These are phyloP conservation scores for Papilio polytes DNA, from an alignment of 1,140 invertebrate genomes.

Conservation along the genomic window DNA sequence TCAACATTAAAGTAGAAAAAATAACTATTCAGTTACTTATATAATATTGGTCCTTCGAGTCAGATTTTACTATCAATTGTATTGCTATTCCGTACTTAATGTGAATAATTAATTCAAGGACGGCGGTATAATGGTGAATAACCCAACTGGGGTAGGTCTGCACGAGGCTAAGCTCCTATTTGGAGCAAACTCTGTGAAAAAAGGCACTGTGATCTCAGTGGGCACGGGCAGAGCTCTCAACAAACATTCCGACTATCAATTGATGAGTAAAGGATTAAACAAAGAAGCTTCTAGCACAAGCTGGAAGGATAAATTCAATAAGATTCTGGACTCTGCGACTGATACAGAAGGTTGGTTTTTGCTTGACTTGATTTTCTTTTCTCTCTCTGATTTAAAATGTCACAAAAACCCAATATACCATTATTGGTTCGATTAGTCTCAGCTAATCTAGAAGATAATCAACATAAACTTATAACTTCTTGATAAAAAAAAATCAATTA, in stretches of 20 bases:
- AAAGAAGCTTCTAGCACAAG: slow-evolving; percentile 81
- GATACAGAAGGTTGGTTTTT: slow-evolving; percentile 78
- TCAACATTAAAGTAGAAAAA: too few relatives aligned
- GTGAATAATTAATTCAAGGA: slow-evolving; percentile 82
- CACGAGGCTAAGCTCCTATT: slow-evolving; percentile 95
- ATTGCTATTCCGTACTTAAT: too few relatives aligned
- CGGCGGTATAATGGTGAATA: slow-evolving; percentile 95
- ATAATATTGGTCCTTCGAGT: background rate
- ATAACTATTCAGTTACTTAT: background rate
- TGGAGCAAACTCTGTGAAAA: slow-evolving; percentile 90
- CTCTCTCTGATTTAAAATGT: too few relatives aligned
- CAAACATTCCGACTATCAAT: slow-evolving; percentile 70
- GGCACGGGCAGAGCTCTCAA: slow-evolving; percentile 90
- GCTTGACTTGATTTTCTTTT: background rate
- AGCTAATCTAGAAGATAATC: too few relatives aligned
- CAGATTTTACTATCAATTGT: too few relatives aligned
- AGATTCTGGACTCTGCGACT: slow-evolving; percentile 95
- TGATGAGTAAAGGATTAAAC: slow-evolving; percentile 60
- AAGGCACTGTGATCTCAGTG: slow-evolving; percentile 92
- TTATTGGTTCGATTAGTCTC: too few relatives aligned
- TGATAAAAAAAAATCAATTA: background rate
- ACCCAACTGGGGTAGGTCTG: slow-evolving; percentile 94
- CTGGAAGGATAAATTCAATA: slow-evolving; percentile 92
- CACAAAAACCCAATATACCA: too few relatives aligned
- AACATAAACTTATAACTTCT: too few relatives aligned